A percentile compares a stretch with the other conserved stretches of the same genome.
phyloP scores from a whole-genome alignment of 2,888 invertebrate genomes.

The Amphimallon solstitiale region DNA sequence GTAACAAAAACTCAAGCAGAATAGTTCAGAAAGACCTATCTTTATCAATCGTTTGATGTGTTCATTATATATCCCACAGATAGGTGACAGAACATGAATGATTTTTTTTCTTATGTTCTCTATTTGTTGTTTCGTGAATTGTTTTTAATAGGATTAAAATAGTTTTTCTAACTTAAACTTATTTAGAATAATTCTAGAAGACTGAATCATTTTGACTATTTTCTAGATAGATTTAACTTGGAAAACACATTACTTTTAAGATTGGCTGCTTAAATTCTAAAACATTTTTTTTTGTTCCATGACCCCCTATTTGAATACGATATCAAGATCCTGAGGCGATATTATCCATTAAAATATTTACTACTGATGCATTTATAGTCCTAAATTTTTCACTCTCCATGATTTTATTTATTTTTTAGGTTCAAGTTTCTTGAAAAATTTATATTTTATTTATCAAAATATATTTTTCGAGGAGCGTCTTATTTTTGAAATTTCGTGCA shows the following conservation, averaged over 20 bases:
- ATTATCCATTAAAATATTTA: neutral
- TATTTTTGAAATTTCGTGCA: constrained; percentile 47
- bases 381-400: neutral
- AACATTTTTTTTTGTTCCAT: neutral
- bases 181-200: constrained; percentile 34
- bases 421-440: too few species aligned
- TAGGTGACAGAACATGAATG: constrained; percentile 33
- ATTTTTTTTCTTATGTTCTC: neutral
- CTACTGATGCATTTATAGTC: neutral
- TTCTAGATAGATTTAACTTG: constrained; percentile 26
- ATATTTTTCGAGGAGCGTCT: neutral
- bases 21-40: constrained; percentile 1
- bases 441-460: constrained; percentile 27
- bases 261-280: neutral
- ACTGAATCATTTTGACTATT: constrained; percentile 32
- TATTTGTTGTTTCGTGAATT: constrained; percentile 10
- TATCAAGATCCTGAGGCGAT: constrained; percentile 14
- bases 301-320: constrained; percentile 10
- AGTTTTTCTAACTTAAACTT: constrained; percentile 14
- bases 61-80: constrained; percentile 38
- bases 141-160: neutral
- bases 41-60: constrained; percentile 21
- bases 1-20: constrained; percentile 29
- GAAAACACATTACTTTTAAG: neutral
- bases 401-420: too few species aligned